These are phyloP conservation scores for Verasper variegatus DNA, from an alignment of 2,113 vertebrate genomes.

Conservation along the genomic window DNA sequence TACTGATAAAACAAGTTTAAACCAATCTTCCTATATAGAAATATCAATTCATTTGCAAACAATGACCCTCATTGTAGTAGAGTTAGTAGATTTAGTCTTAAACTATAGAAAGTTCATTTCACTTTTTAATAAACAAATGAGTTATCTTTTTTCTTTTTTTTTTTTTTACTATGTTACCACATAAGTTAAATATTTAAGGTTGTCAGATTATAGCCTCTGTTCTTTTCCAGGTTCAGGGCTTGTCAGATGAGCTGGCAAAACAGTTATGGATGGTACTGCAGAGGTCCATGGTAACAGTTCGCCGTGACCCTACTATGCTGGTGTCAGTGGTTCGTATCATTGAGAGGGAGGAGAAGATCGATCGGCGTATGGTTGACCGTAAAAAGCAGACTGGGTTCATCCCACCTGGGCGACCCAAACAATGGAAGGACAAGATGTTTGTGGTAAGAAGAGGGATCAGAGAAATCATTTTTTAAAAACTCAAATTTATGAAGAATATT, in stretches of 20 bases:
- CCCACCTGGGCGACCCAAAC: constrained; percentile 93
- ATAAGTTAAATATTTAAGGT: neutral
- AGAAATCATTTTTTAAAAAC: neutral
- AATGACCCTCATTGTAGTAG: neutral
- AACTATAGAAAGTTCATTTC: too few relatives aligned
- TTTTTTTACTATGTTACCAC: neutral
- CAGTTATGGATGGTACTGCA: constrained; percentile 98
- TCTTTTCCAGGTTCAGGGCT: constrained; percentile 84
- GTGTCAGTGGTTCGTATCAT: constrained; percentile 97
- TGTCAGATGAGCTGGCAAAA: constrained; percentile 94
- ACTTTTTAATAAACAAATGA: neutral
- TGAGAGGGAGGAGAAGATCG: constrained; percentile 95
- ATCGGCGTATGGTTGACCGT: constrained; percentile 92
- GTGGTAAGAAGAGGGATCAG: constrained; percentile 59
- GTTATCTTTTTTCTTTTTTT: too few relatives aligned
- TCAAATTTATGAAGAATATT: neutral
- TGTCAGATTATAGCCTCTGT: neutral
- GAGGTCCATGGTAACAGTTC: constrained; percentile 91
- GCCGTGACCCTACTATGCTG: constrained; percentile 93
- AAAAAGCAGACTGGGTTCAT: constrained; percentile 95
- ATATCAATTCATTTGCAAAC: neutral
- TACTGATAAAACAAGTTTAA: too few relatives aligned
- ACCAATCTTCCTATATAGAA: too few relatives aligned
- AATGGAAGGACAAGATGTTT: constrained; percentile 96
- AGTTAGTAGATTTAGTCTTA: too few relatives aligned